Evolutionary conservation across 2,113 vertebrate genomes (phyloP).

Genomic region (Cochlearius cochlearius): DNA sequence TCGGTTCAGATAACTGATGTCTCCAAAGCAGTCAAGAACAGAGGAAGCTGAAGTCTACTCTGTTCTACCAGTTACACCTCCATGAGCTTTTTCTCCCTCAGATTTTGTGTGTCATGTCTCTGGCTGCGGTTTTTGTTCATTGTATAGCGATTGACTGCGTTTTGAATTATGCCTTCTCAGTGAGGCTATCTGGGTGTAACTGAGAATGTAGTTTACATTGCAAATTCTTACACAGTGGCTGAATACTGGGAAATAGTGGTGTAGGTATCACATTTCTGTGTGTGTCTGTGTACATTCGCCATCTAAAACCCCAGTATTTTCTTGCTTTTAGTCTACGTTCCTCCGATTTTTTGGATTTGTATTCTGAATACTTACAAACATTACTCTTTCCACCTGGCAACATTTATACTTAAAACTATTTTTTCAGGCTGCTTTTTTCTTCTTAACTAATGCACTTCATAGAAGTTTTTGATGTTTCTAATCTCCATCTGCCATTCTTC

Average conservation of each 20-base stretch:
- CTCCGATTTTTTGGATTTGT: neutral
- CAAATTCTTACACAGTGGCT: neutral
- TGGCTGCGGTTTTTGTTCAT: neutral
- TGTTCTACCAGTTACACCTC: neutral
- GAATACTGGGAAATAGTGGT: neutral
- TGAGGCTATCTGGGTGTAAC: neutral
- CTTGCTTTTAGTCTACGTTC: neutral
- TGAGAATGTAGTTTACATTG: neutral
- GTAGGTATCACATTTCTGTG: neutral
- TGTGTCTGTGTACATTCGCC: neutral
- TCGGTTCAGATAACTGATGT: neutral
- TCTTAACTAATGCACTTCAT: neutral
- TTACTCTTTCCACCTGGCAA: neutral
- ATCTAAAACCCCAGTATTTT: rapidly evolving
- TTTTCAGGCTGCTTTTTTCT: neutral
- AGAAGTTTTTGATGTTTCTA: neutral
- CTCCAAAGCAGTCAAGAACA: neutral
- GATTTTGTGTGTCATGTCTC: neutral
- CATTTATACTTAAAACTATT: neutral
- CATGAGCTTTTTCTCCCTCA: neutral
- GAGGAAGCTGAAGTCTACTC: neutral
- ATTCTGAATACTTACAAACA: neutral
- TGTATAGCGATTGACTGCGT: neutral
- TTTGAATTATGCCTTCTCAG: neutral
- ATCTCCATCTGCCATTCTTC: neutral